phyloP scores from a whole-genome alignment of 2,113 vertebrate genomes.

The Abramis brama region DNA sequence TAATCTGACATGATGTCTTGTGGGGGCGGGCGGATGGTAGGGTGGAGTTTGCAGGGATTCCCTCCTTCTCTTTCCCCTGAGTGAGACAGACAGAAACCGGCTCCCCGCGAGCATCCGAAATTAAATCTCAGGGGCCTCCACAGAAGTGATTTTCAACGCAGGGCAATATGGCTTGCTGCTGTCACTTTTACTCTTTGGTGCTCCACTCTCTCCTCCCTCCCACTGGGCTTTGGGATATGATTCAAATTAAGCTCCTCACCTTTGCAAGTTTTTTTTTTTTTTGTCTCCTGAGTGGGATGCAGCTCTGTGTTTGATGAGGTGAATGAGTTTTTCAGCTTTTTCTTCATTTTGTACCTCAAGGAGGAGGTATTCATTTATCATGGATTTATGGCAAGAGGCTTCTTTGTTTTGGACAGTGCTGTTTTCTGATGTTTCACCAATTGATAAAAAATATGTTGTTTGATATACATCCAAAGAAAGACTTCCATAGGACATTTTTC shows the following conservation, averaged over 20 bases:
- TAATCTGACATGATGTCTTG: slow-evolving; percentile 12
- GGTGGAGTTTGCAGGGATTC: slow-evolving; percentile 26
- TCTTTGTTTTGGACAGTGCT: not conserved
- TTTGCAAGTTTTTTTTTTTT: slow-evolving; percentile 25
- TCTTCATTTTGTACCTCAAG: slow-evolving; percentile 2
- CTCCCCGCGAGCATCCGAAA: slow-evolving; percentile 17
- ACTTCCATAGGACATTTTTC: not conserved
- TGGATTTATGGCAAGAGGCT: not conserved
- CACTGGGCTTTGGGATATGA: slow-evolving; percentile 37
- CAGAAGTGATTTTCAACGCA: slow-evolving; percentile 36
- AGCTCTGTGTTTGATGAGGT: slow-evolving; percentile 21
- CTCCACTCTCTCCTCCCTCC: slow-evolving; percentile 35
- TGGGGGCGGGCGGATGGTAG: not conserved
- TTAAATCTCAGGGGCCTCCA: slow-evolving; percentile 39
- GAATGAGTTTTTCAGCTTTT: not conserved
- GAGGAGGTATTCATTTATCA: not conserved
- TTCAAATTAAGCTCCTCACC: slow-evolving; percentile 44
- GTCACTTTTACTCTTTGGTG: slow-evolving; percentile 40
- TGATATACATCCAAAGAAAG: not conserved
- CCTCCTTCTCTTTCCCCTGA: slow-evolving; percentile 20
- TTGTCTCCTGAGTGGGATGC: not conserved
- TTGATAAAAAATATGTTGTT: slow-evolving; percentile 5
- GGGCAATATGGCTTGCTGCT: slow-evolving; percentile 46
- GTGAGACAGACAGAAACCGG: not conserved
- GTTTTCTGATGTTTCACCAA: not conserved